Base-by-base conservation (phyloP, 2,888 invertebrate genomes). In the Lepidocyrtoides sp. region DNA sequence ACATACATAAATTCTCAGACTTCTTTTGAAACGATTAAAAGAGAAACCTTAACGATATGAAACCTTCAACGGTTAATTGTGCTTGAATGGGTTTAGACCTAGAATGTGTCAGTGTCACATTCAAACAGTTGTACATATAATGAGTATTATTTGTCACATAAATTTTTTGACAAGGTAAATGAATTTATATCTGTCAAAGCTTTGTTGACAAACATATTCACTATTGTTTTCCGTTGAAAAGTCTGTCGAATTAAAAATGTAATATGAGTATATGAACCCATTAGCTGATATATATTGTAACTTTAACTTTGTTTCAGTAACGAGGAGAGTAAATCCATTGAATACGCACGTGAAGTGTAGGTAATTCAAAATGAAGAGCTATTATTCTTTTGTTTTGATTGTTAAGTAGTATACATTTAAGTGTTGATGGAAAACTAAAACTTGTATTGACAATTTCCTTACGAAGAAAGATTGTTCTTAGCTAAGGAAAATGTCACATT, bases 361-460 rank as follows among this genome's bases (percentile, higher is more conserved):
- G 77, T 29, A 48, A 72, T 26, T 77, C 26, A 51, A 29, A 77
- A 20, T 26, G 60, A 60, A 81, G 36, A 36, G 57, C 81, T 14
- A 54, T 17, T 20, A 8, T 60, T 60, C 20, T 60, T 60, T 81
- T 60, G 57, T 60, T 81, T 81, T 81, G 81, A 57, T 81, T 57
- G 41, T 81, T 57, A 77, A 77, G 36, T 60, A 57, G n/a, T 75
- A 48, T 88, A 82, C 66, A 20, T 82, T 54, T 57, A 54, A 57
- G 75, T 75, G 48, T 57, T 66, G 26, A 84, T 79, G 77, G 91
- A 29, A 77, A 88, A 91, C 91, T 91, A 91, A 91, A 91, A 91
- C 87, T 91, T 91, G 91, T 91, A 91, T 91, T 91, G 91, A 89
- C 91, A 89, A 63, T 79, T 91, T 85, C 77, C 69, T 79, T 79